Conservation (phyloP, 2,797 vertebrate genomes). For the Argya squamiceps region DNA sequence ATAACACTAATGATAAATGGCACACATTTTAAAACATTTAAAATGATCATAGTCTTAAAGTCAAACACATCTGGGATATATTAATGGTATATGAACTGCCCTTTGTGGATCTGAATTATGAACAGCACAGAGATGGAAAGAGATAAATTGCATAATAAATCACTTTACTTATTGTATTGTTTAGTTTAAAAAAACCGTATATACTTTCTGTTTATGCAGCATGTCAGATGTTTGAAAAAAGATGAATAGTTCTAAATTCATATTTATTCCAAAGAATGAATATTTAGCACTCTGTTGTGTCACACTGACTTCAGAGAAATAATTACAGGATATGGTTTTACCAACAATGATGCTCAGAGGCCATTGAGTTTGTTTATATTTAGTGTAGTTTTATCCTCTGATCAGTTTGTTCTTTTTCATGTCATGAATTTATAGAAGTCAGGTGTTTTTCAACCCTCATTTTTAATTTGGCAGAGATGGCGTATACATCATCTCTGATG, state of each 20-base stretch:
- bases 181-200: constrained; percentile 65
- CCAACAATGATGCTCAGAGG: constrained; percentile 42
- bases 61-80: constrained; percentile 76
- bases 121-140: constrained; percentile 75
- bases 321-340: constrained; percentile 72
- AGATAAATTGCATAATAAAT: constrained; percentile 84
- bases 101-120: constrained; percentile 78
- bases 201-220: constrained; percentile 76
- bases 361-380: constrained; percentile 51
- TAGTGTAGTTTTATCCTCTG: constrained; percentile 50
- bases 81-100: constrained; percentile 76
- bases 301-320: constrained; percentile 69
- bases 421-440: constrained; percentile 55
- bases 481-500: not conserved
- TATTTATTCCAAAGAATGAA: constrained; percentile 75
- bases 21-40: constrained; percentile 79
- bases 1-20: constrained; percentile 79
- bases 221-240: constrained; percentile 76
- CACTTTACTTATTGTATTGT: constrained; percentile 77
- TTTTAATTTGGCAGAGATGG: constrained; percentile 40
- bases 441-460: constrained; percentile 24
- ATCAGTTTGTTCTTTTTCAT: constrained; percentile 47
- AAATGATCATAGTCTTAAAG: constrained; percentile 78
- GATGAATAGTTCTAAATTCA: constrained; percentile 76
- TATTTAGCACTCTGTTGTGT: constrained; percentile 71